Evolutionary conservation across 92 coral and sea anemone genomes (phyloP).

Genomic region (Parazoanthus darwini): DNA sequence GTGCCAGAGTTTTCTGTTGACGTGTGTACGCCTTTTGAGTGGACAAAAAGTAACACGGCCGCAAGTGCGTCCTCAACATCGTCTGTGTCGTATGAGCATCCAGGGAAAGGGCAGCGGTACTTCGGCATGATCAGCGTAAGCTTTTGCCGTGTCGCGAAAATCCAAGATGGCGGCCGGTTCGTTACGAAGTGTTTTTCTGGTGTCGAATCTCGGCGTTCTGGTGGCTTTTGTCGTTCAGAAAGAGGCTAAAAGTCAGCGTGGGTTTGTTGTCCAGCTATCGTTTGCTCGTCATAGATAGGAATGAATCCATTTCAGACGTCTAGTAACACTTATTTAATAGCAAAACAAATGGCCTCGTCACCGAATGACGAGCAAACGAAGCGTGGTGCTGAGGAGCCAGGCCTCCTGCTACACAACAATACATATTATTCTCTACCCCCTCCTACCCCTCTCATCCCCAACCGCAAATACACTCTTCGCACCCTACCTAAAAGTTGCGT

Average conservation of each 20-base stretch:
- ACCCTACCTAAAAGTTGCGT: too few species aligned
- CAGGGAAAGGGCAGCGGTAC: constrained; percentile 54
- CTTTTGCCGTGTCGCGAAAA: background rate
- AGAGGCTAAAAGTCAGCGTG: too few species aligned
- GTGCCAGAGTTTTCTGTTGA: too few species aligned
- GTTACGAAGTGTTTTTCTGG: background rate
- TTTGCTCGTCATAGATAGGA: background rate
- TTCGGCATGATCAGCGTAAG: constrained; percentile 40
- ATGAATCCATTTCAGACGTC: constrained; percentile 1
- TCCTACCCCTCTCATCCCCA: too few species aligned
- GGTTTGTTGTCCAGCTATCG: background rate
- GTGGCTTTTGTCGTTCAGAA: background rate
- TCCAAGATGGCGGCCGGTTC: background rate
- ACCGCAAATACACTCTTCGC: too few species aligned
- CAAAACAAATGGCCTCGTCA: background rate
- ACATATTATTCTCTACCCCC: background rate
- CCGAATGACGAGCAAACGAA: constrained; percentile 1
- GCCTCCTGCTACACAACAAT: constrained; percentile 11
- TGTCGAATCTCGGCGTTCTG: background rate
- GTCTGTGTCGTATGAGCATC: constrained; percentile 45
- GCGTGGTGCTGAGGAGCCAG: constrained; percentile 13
- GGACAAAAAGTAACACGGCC: constrained; percentile 45
- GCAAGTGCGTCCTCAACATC: constrained; percentile 51
- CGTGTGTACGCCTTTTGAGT: background rate
- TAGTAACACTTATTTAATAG: too few species aligned